phyloP scores from a whole-genome alignment of 2,113 vertebrate species.

The Tretioscincus oriximinensis region DNA sequence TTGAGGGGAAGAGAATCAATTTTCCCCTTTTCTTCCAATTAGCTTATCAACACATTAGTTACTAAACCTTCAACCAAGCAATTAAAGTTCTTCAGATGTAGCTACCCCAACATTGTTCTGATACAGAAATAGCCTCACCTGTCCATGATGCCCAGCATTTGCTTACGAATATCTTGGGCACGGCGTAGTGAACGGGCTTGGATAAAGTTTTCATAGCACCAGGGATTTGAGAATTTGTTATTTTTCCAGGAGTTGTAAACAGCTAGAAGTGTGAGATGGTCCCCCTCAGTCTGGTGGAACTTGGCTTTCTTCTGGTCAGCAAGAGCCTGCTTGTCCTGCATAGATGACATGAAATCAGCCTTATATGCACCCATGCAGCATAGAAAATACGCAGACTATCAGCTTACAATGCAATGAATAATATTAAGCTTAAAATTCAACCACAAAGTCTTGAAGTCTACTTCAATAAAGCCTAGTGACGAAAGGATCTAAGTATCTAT shows the following conservation, averaged over 20 bases:
- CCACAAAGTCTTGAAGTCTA: too few species aligned
- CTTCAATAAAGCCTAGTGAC: too few species aligned
- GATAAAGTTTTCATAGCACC: constrained; percentile 99
- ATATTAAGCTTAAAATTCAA: too few species aligned
- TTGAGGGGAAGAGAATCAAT: too few species aligned
- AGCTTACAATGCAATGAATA: background rate
- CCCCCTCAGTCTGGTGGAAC: constrained; percentile 97
- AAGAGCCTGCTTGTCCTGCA: constrained; percentile 94
- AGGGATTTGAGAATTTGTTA: constrained; percentile 98
- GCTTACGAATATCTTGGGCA: constrained; percentile 96
- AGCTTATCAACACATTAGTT: background rate
- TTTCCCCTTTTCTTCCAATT: too few species aligned
- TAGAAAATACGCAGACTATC: background rate
- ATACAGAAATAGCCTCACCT: constrained; percentile 70
- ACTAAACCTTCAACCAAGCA: background rate
- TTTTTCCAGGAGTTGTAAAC: constrained; percentile 99
- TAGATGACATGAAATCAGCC: background rate
- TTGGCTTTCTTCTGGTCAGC: constrained; percentile 99
- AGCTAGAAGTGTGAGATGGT: constrained; percentile 94
- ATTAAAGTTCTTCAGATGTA: background rate
- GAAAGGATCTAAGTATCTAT: too few species aligned
- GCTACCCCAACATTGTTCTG: background rate
- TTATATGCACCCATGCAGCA: background rate
- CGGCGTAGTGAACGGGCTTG: constrained; percentile 93
- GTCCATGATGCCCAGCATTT: constrained; percentile 99